These are phyloP conservation scores for Diadegma fenestrale DNA, from an alignment of 2,888 invertebrate species.

Conservation along the genomic window DNA sequence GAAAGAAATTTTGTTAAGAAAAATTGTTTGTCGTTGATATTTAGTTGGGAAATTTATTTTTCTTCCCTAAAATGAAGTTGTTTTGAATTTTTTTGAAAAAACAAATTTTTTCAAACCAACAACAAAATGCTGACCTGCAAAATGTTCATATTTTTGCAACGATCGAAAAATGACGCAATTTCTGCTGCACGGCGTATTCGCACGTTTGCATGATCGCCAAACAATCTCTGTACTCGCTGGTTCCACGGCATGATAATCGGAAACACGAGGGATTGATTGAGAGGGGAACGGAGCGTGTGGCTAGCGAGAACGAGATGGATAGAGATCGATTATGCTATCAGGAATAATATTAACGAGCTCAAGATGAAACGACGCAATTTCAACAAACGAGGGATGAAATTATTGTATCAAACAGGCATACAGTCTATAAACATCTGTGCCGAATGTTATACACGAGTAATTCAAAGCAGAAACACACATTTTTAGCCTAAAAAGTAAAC, in stretches of 20 bases:
- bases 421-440: neutral
- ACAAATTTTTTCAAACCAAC: neutral
- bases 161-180: neutral
- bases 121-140: neutral
- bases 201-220: neutral
- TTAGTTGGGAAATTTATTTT: neutral
- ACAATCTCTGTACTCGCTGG: constrained; percentile 12
- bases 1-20: too few relatives aligned
- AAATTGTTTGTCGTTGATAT: neutral
- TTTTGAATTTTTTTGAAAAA: too few relatives aligned
- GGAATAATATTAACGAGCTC: constrained; percentile 59
- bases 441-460: neutral
- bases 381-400: neutral
- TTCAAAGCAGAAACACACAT: constrained; percentile 12
- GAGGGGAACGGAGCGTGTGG: constrained; percentile 61
- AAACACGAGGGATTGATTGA: constrained; percentile 70
- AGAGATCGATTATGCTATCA: constrained; percentile 63
- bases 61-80: neutral
- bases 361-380: constrained; percentile 38
- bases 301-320: constrained; percentile 34
- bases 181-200: neutral
- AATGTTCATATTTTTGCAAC: neutral
- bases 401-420: neutral
- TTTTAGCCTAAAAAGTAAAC: neutral
- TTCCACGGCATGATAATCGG: constrained; percentile 40